Percentiles rank a stretch among this genome's conserved stretches.
These are phyloP conservation scores for Sylvilagus floridanus DNA, from an alignment of 2,797 vertebrate species.

Conservation along the genomic window DNA sequence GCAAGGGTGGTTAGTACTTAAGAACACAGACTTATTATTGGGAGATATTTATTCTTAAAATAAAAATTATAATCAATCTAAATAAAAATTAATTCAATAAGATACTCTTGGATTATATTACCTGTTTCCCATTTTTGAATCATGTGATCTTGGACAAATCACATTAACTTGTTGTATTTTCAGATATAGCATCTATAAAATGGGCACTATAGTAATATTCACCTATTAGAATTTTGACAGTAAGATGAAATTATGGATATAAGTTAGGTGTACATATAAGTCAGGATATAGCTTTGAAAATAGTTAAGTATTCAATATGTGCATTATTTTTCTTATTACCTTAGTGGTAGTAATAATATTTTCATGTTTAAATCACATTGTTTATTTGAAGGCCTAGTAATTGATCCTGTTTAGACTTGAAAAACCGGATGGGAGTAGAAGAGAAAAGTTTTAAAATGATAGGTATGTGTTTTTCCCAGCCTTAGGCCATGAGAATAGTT, in stretches of 20 bases:
- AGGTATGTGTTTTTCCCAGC: not conserved
- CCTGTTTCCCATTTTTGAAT: constrained; percentile 25
- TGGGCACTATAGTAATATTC: not conserved
- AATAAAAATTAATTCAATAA: not conserved
- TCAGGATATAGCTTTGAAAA: not conserved
- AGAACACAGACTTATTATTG: not conserved
- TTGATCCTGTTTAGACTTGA: constrained; percentile 7
- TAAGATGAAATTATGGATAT: not conserved
- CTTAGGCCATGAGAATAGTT: not conserved
- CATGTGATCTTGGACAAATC: not conserved
- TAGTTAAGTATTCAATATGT: not conserved
- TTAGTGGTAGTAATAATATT: not conserved
- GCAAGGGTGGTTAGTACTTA: not conserved
- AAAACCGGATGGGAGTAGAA: not conserved
- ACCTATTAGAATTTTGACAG: not conserved
- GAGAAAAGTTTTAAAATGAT: constrained; percentile 8
- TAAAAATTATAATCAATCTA: not conserved
- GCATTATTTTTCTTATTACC: not conserved
- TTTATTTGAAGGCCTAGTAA: not conserved
- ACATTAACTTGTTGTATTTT: constrained; percentile 17
- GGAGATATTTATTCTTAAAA: not conserved
- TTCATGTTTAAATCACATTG: constrained; percentile 5
- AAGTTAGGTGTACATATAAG: not conserved
- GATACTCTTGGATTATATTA: not conserved
- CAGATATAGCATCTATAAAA: not conserved